Conservation (phyloP, 2,113 vertebrate species). For the Rhea americana region DNA sequence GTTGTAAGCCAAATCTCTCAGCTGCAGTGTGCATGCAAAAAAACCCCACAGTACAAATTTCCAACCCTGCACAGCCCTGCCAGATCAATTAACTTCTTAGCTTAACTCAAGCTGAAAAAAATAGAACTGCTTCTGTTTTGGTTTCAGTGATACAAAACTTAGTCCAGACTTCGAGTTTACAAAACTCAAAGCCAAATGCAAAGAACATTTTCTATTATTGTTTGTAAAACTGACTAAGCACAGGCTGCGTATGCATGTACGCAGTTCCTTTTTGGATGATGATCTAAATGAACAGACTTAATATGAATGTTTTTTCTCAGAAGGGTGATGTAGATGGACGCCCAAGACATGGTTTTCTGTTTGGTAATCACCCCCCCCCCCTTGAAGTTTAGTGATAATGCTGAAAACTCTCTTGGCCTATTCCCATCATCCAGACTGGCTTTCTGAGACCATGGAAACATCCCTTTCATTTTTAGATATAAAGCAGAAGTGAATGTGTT, state of each 20-base stretch:
- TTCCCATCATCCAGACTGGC: neutral
- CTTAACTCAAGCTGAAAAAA: neutral
- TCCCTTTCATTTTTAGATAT: neutral
- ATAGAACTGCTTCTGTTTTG: conserved; percentile 1
- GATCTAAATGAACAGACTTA: neutral
- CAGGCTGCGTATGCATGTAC: neutral
- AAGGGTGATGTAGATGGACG: neutral
- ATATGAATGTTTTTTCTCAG: neutral
- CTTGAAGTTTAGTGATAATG: neutral
- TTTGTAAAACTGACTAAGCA: neutral
- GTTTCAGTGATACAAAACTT: conserved; percentile 16
- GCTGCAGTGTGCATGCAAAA: conserved; percentile 21
- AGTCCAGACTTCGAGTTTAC: neutral
- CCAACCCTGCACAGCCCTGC: neutral
- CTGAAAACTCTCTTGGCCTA: neutral
- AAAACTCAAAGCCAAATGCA: neutral
- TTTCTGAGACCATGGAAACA: neutral
- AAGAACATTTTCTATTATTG: neutral
- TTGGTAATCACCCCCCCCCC: neutral
- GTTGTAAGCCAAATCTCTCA: conserved; percentile 8
- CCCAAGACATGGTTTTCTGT: neutral
- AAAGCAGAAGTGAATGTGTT: neutral
- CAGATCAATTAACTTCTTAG: conserved; percentile 48
- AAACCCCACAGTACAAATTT: neutral
- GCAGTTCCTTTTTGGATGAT: neutral